Base-by-base conservation (phyloP, 2,113 vertebrate genomes). In the Shinisaurus crocodilurus region DNA sequence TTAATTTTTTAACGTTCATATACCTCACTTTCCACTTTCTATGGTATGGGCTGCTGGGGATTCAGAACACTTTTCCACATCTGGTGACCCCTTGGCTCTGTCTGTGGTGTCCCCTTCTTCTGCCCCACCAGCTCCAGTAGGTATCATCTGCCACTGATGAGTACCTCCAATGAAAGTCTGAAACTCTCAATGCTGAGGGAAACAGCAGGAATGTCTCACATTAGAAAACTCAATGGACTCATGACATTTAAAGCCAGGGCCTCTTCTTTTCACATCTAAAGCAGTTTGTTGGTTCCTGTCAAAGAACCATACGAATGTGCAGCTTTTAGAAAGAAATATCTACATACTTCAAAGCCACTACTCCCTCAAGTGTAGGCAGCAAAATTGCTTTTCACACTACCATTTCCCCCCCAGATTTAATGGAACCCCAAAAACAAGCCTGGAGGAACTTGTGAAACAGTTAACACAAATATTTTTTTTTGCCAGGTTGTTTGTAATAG, bases 321-420 rank as follows among this genome's bases (percentile, higher is more conserved):
- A 75, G 88, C 67, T 87, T 75, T 82, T 82, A 75, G 54, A 87
- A 87, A 87, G 40, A 54, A 87, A 88, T 65, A 83, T 54, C 15
- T 25, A 40, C 25, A 43, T 18, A 76, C n/a, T 50, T 88, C 45
- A 48, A 82, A 37, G 25, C 8, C 34, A 76, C 10, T 54, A 32
- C 1, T 83, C 79, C 57, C 80, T 67, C 12, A 18, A 69, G 70
- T 40, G 40, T 29, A 82, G 57, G 77, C 34, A 67, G n/a, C 10
- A 32, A 86, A 82, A 85, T 37, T 82, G 69, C 69, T 83, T 90
- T 88, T 86, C 45, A 50, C 57, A 75, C 80, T 65, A 40, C 1
- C 40, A 50, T n/a, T 83, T 65, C 3, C 13, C 2, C 32, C 13
- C 5, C 32, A 20, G 40, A n/a, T 75, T 89, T 85, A 76, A 63